Percentiles rank a stretch among this genome's conserved stretches.
Evolutionary conservation across 23 tunicate species (phyloP).

Genomic region (Oikopleura dioica): DNA sequence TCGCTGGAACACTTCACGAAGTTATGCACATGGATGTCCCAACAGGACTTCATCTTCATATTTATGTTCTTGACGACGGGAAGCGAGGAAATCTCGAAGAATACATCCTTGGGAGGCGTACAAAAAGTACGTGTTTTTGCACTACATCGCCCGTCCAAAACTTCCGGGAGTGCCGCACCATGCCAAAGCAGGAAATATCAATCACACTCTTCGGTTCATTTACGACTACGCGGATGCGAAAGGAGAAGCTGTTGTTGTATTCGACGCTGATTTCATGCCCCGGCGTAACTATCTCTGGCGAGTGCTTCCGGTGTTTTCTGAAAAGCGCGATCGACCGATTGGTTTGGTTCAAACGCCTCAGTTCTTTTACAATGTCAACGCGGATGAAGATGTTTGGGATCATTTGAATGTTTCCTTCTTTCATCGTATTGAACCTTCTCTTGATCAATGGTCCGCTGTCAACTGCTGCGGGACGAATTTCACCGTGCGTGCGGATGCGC

Average conservation of each 20-base stretch:
- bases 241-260: conserved; percentile 61
- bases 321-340: conserved; percentile 67
- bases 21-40: conserved; percentile 92
- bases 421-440: conserved; percentile 82
- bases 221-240: conserved; percentile 70
- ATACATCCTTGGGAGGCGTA: conserved; percentile 61
- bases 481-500: conserved; percentile 72
- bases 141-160: conserved; percentile 77
- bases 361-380: conserved; percentile 94
- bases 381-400: conserved; percentile 96
- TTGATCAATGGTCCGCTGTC: conserved; percentile 93
- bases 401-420: conserved; percentile 87
- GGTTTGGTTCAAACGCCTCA: conserved; percentile 87
- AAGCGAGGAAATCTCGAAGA: conserved; percentile 59
- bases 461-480: conserved; percentile 96
- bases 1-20: conserved; percentile 87
- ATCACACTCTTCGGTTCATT: conserved; percentile 70
- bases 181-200: conserved; percentile 95
- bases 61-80: conserved; percentile 82
- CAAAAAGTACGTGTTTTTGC: conserved; percentile 59
- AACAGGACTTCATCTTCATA: conserved; percentile 63
- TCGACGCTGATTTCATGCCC: conserved; percentile 98
- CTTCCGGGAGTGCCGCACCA: conserved; percentile 89
- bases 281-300: conserved; percentile 80
- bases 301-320: conserved; percentile 77